Conservation (phyloP, 1,140 invertebrate species). For the Stratiolaelaps scimitus region DNA sequence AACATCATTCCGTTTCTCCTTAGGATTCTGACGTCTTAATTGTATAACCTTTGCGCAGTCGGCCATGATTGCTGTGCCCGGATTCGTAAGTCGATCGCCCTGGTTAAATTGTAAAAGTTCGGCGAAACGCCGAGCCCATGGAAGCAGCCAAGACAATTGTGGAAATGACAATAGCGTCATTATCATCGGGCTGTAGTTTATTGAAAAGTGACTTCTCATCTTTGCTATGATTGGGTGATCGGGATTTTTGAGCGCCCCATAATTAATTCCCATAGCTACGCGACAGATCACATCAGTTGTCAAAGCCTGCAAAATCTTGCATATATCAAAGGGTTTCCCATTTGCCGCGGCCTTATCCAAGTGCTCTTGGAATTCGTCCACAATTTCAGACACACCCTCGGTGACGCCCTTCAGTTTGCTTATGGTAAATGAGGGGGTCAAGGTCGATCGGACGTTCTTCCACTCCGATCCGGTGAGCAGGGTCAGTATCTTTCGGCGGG, state of each 20-base stretch:
- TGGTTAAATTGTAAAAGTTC: neutral
- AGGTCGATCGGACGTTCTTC: neutral
- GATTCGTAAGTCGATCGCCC: neutral
- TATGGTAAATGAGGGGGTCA: neutral
- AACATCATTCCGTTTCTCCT: neutral
- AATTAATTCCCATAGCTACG: neutral
- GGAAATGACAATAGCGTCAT: too few species aligned
- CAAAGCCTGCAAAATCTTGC: conserved; percentile 1
- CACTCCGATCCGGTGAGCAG: neutral
- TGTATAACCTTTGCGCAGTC: conserved; percentile 5
- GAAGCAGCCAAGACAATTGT: neutral
- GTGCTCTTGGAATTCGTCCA: neutral
- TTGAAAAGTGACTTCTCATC: neutral
- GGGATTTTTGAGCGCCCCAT: conserved; percentile 8
- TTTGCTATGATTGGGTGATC: neutral
- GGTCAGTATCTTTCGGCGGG: neutral
- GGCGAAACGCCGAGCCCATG: neutral
- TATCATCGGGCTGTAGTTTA: too few species aligned
- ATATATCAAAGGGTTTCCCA: neutral
- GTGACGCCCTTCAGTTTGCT: neutral
- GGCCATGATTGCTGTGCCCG: neutral
- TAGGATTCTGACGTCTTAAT: neutral
- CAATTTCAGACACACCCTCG: neutral
- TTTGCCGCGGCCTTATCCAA: neutral
- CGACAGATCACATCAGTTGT: neutral